Evolutionary conservation across 2,888 invertebrate genomes (phyloP).

Genomic region (Lasioglossum villosulum): DNA sequence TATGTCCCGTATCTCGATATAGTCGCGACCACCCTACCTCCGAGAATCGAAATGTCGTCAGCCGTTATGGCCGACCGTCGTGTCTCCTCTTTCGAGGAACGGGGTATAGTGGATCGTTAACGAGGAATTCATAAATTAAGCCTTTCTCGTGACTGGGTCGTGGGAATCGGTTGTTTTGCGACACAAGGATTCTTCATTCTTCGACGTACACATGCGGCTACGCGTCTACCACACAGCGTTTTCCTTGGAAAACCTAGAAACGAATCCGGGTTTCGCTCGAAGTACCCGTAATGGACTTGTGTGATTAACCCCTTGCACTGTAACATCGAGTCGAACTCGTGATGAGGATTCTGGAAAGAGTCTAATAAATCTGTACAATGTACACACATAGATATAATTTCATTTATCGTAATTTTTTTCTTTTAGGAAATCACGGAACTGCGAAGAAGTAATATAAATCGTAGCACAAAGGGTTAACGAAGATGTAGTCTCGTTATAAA

Average conservation of each 20-base stretch:
- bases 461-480: no score
- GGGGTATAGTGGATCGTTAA: slow-evolving; percentile 1
- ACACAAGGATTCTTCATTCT: slow-evolving; percentile 10
- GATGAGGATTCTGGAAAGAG: background rate
- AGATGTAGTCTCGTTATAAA: background rate
- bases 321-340: background rate
- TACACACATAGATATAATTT: no score
- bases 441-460: no score
- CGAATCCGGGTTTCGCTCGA: background rate
- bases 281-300: background rate
- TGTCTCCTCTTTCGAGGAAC: background rate
- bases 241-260: slow-evolving; percentile 3
- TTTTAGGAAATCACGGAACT: no score
- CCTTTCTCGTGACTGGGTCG: slow-evolving; percentile 10
- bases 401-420: no score
- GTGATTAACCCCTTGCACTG: background rate
- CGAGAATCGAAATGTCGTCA: slow-evolving; percentile 1
- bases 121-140: slow-evolving; percentile 12
- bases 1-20: background rate
- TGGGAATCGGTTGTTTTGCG: slow-evolving; percentile 17
- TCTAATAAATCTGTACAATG: background rate
- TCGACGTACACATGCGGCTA: background rate
- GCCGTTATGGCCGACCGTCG: background rate
- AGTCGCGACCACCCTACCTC: background rate
- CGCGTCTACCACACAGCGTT: background rate